Evolutionary conservation across 2,113 vertebrate species (phyloP).

Genomic region (Gallinago media): DNA sequence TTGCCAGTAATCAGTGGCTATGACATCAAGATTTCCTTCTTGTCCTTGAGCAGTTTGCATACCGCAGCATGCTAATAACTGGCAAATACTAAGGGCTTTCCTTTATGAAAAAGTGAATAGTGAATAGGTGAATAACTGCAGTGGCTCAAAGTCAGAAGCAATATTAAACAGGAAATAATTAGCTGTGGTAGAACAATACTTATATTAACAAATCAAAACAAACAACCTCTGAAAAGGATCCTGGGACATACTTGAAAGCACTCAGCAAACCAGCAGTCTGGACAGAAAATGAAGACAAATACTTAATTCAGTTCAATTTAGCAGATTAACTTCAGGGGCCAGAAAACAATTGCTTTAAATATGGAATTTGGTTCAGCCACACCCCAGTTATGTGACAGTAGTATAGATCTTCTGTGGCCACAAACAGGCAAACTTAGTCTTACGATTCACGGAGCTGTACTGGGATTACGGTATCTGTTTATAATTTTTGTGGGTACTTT

Average conservation of each 20-base stretch:
- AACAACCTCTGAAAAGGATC: neutral
- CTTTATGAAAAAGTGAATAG: neutral
- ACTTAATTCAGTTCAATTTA: neutral
- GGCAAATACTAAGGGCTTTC: neutral
- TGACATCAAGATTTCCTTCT: neutral
- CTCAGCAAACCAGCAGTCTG: neutral
- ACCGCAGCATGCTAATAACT: neutral
- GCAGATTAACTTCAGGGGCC: neutral
- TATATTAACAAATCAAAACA: neutral
- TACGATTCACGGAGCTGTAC: neutral
- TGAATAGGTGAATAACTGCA: neutral
- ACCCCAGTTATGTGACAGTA: neutral
- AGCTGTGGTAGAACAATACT: neutral
- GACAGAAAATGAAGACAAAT: neutral
- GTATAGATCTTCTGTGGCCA: neutral
- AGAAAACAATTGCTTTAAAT: neutral
- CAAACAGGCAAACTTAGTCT: neutral
- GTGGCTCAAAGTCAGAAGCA: neutral
- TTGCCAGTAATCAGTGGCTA: neutral
- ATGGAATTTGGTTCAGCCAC: neutral
- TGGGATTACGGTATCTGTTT: neutral
- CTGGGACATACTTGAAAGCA: neutral
- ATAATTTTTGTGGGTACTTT: constrained; percentile 7
- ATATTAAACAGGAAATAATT: neutral
- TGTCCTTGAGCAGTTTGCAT: neutral